Percentiles rank a stretch among this genome's conserved stretches.
phyloP scores from a whole-genome alignment of 2,888 invertebrate genomes.

The Atethmia centrago region DNA sequence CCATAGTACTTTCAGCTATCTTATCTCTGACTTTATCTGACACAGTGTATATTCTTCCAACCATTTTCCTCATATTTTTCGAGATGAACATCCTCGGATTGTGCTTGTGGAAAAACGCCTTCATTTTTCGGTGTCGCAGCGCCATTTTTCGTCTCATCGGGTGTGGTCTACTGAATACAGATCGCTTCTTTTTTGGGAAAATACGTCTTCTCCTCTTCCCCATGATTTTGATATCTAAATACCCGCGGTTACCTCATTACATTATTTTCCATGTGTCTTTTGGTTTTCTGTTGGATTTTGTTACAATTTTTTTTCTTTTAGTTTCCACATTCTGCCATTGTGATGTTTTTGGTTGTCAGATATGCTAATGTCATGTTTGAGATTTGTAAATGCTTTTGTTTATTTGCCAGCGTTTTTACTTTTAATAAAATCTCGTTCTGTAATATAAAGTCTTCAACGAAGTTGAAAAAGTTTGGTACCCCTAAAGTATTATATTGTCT shows the following conservation, averaged over 20 bases:
- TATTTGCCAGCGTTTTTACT: slow-evolving; percentile 34
- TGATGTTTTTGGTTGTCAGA: slow-evolving; percentile 49
- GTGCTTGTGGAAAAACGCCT: slow-evolving; percentile 79
- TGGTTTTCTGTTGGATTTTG: slow-evolving; percentile 21
- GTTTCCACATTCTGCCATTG: slow-evolving; percentile 52
- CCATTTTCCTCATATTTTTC: slow-evolving; percentile 75
- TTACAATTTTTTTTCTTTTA: slow-evolving; percentile 29
- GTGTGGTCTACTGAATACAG: slow-evolving; percentile 81
- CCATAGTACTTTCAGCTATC: slow-evolving; percentile 79
- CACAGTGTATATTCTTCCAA: slow-evolving; percentile 78
- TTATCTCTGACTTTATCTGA: slow-evolving; percentile 82
- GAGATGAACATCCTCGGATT: slow-evolving; percentile 73
- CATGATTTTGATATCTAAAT: slow-evolving; percentile 67
- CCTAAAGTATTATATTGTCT: neutral
- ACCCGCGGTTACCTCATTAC: slow-evolving; percentile 21
- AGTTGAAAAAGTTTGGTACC: neutral
- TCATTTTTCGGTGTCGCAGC: slow-evolving; percentile 76
- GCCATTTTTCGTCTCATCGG: slow-evolving; percentile 81
- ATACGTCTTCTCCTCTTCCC: slow-evolving; percentile 75
- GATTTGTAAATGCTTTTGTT: slow-evolving; percentile 55
- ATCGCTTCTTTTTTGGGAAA: slow-evolving; percentile 78
- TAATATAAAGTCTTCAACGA: slow-evolving; percentile 5
- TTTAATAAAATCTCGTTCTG: neutral
- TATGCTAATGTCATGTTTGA: slow-evolving; percentile 38
- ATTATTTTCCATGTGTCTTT: slow-evolving; percentile 33